Evolutionary conservation across 2,113 vertebrate genomes (phyloP).

Genomic region (Budorcas taxicolor): DNA sequence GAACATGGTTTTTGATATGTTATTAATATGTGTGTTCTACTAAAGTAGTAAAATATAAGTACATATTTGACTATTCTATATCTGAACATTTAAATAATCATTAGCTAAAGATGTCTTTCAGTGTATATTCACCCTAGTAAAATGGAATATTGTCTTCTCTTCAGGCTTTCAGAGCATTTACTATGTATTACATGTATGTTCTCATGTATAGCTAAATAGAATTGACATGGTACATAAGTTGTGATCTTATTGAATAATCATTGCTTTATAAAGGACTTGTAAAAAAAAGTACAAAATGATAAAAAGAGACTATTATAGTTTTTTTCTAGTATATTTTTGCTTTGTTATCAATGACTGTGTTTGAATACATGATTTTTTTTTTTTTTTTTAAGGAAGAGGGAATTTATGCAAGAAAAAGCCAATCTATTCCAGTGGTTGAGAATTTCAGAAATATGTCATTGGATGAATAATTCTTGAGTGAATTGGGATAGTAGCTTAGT

Average conservation of each 20-base stretch:
- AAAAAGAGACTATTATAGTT: background rate
- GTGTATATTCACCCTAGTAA: background rate
- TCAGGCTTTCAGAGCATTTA: background rate
- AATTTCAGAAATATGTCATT: background rate
- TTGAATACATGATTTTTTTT: background rate
- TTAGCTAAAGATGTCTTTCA: background rate
- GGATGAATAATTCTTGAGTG: background rate
- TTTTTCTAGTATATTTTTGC: background rate
- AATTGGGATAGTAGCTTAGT: background rate
- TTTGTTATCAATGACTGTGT: background rate
- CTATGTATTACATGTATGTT: background rate
- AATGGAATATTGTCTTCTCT: background rate
- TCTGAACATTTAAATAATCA: background rate
- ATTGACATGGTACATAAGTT: background rate
- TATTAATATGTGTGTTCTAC: background rate
- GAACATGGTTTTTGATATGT: background rate
- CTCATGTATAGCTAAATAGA: background rate
- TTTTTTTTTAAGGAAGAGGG: background rate
- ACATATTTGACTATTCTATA: background rate
- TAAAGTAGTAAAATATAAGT: background rate
- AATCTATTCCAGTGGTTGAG: background rate
- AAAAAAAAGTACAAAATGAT: background rate
- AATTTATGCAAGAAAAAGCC: background rate
- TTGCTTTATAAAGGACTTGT: background rate
- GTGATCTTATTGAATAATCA: background rate